Conservation (phyloP, 2,797 vertebrate genomes). For the Enteromius radiatus region DNA sequence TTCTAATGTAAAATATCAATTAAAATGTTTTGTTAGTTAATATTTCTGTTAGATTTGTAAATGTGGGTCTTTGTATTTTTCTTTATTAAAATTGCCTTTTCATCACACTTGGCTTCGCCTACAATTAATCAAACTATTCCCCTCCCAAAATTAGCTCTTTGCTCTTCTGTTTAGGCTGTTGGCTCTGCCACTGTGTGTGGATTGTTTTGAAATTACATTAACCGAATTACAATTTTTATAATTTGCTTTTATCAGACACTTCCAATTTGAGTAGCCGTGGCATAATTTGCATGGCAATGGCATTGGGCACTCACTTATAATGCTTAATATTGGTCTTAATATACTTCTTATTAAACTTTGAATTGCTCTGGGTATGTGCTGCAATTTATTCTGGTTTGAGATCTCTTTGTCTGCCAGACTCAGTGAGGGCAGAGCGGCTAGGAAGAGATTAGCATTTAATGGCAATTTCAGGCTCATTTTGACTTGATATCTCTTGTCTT, state of each 20-base stretch:
- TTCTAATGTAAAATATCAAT: background rate
- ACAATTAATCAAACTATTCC: background rate
- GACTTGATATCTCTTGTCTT: constrained; percentile 63
- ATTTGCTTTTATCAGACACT: constrained; percentile 60
- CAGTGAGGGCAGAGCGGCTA: constrained; percentile 39
- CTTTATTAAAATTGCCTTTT: background rate
- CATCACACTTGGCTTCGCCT: background rate
- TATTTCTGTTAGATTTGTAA: background rate
- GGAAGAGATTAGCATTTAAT: constrained; percentile 69
- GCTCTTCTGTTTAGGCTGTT: constrained; percentile 13
- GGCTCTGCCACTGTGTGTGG: constrained; percentile 17
- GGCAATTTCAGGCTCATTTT: constrained; percentile 65
- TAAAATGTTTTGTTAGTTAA: too few relatives aligned
- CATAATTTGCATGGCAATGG: constrained; percentile 63
- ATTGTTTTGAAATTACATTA: constrained; percentile 62
- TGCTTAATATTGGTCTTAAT: constrained; percentile 69
- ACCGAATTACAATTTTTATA: constrained; percentile 61
- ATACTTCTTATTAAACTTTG: constrained; percentile 73
- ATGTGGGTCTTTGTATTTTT: background rate
- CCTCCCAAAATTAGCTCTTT: constrained; percentile 9
- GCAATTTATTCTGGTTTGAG: constrained; percentile 66
- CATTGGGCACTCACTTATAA: constrained; percentile 61
- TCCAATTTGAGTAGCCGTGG: constrained; percentile 51
- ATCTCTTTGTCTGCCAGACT: constrained; percentile 50
- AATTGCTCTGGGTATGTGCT: constrained; percentile 65